Conservation (phyloP, 2,888 invertebrate genomes). For the Lithophane semibrunnea region DNA sequence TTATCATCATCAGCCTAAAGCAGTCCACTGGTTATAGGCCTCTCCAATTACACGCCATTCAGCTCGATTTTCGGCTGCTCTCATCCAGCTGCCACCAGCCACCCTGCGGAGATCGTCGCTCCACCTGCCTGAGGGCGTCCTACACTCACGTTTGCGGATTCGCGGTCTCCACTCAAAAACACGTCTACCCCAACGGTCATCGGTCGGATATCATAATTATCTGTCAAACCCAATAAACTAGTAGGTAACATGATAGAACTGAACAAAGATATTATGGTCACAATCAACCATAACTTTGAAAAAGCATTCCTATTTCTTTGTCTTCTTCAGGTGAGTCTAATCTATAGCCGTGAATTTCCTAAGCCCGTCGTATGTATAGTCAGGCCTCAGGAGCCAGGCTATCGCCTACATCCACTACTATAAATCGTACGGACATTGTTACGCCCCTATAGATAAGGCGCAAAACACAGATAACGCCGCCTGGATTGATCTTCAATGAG, state of each 20-base stretch:
- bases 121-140: no score
- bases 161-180: no score
- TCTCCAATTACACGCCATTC: no score
- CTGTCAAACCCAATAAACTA: background rate
- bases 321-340: constrained; percentile 49
- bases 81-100: no score
- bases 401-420: constrained; percentile 67
- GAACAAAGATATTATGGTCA: background rate
- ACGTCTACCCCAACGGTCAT: no score
- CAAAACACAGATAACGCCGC: constrained; percentile 86
- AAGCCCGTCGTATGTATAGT: constrained; percentile 53
- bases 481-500: constrained; percentile 89
- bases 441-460: constrained; percentile 82
- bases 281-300: background rate
- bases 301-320: constrained; percentile 32
- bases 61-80: no score
- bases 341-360: constrained; percentile 33
- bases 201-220: background rate
- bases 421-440: constrained; percentile 81
- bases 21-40: no score
- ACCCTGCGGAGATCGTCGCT: no score
- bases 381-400: constrained; percentile 37
- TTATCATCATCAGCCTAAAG: no score
- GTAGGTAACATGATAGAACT: background rate
- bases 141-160: no score